These are phyloP conservation scores for Tenrec ecaudatus DNA, from an alignment of 2,113 vertebrate genomes.

Conservation along the genomic window DNA sequence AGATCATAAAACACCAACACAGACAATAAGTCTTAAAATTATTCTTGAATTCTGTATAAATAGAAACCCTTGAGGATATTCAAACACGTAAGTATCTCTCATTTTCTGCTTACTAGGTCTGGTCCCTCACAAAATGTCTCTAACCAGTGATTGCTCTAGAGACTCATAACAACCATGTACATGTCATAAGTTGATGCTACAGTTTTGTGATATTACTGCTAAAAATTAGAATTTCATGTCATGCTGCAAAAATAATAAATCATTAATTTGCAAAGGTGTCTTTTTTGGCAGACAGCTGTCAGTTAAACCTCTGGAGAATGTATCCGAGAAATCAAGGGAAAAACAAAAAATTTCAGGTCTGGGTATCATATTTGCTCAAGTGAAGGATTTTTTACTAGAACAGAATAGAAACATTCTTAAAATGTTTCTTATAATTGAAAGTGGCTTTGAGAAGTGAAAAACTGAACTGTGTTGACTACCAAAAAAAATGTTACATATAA, in stretches of 20 bases:
- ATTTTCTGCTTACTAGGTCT: background rate
- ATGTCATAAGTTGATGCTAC: background rate
- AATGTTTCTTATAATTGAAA: background rate
- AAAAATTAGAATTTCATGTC: background rate
- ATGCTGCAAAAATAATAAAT: background rate
- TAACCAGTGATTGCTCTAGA: background rate
- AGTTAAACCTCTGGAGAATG: background rate
- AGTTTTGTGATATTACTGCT: constrained; percentile 16
- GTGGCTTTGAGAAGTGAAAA: background rate
- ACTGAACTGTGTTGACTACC: background rate
- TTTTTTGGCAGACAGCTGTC: constrained; percentile 39
- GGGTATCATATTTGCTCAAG: constrained; percentile 8
- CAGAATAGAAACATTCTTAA: constrained; percentile 2
- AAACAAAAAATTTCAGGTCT: background rate
- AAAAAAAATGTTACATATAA: background rate
- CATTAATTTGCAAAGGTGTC: background rate
- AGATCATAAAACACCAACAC: background rate
- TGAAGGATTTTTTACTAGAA: constrained; percentile 34
- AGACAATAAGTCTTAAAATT: background rate
- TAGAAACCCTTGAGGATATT: background rate
- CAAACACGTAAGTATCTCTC: background rate
- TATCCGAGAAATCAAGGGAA: constrained; percentile 3
- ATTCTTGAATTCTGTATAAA: constrained; percentile 5
- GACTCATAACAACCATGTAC: background rate
- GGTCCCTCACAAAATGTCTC: background rate